Evolutionary conservation across 2,888 invertebrate genomes (phyloP), one percentile per base, ranked within the genome.

Genomic region (Atherix ibis): DNA sequence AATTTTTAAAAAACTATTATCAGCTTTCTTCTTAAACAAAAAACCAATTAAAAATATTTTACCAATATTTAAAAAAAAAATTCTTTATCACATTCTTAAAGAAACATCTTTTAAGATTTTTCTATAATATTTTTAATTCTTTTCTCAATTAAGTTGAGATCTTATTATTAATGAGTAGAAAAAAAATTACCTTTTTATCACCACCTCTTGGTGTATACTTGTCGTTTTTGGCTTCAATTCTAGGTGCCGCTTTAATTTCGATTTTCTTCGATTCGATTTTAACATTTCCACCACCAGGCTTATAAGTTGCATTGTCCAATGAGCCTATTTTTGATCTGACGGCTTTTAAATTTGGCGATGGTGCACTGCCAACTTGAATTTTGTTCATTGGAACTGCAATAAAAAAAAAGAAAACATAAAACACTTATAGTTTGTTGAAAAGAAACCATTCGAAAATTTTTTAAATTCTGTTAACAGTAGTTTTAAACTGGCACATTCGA

Each of bases 251-350:
- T 50, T 80, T 78, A 46, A 82, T 81, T 50, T 87, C 84, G 28
- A 89, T 64, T 63, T 88, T 88, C 51, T 81, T 76, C 47, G 76
- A 76, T 59, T 88, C 87, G 44, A 91, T 87, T 63, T 83, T 87
- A 14, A 89, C 69, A 49, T 85, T 75, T 33, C 87, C 87, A 38
- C 87, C 87, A 17, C 87, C 87, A 1, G 89, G 89, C 56, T 78
- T 87, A 61, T 91, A 81, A 40, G 76, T 78, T 18, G 87, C 69
- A 58, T 91, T 91, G n/a, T 84, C 78, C 55, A 91, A 62, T 3
- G 89, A 91, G 13, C 89, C 89, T 48, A 91, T 87, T 67, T 89
- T 91, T 16, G 89, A 89, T 56, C 76, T 78, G n/a, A 87, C 82
- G 42, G 80, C 73, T 65, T 89, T 91, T 49, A 88, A 68, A 60